Percentiles rank a stretch among this genome's conserved stretches.
phyloP scores from a whole-genome alignment of 1,140 invertebrate species.

The Lamellibrachia luymesi region DNA sequence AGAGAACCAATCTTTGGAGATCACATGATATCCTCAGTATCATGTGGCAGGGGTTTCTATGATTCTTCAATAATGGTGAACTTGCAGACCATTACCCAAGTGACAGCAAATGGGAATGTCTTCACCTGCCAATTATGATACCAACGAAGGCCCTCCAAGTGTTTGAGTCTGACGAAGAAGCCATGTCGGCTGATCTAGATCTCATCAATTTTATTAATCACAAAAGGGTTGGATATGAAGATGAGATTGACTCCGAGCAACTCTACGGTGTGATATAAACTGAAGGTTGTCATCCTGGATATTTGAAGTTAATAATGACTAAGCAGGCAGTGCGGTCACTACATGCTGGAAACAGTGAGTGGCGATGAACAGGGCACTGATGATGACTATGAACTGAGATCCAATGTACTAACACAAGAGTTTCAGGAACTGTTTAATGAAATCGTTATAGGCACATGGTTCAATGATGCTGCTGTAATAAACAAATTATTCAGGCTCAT shows the following conservation, averaged over 20 bases:
- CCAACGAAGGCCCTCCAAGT: background rate
- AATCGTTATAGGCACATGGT: background rate
- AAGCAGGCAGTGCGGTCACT: background rate
- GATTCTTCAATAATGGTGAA: background rate
- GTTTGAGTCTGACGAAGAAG: background rate
- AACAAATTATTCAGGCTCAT: background rate
- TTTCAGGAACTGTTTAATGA: background rate
- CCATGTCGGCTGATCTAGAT: background rate
- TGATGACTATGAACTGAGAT: background rate
- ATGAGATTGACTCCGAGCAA: background rate
- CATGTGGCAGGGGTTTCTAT: background rate
- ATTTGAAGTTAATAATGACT: background rate
- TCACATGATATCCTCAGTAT: background rate
- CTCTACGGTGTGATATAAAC: background rate
- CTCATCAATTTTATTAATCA: background rate
- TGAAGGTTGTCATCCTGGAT: background rate
- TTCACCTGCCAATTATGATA: background rate
- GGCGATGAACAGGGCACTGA: too few species aligned
- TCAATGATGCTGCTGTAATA: background rate
- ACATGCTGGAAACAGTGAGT: background rate
- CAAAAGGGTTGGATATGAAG: background rate
- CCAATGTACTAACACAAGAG: background rate
- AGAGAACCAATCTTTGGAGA: background rate
- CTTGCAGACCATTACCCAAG: background rate
- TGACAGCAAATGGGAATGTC: background rate